Percentiles rank a stretch among this genome's conserved stretches.
Conservation (phyloP, 2,797 vertebrate species). For the Syngnathus rostellatus region DNA sequence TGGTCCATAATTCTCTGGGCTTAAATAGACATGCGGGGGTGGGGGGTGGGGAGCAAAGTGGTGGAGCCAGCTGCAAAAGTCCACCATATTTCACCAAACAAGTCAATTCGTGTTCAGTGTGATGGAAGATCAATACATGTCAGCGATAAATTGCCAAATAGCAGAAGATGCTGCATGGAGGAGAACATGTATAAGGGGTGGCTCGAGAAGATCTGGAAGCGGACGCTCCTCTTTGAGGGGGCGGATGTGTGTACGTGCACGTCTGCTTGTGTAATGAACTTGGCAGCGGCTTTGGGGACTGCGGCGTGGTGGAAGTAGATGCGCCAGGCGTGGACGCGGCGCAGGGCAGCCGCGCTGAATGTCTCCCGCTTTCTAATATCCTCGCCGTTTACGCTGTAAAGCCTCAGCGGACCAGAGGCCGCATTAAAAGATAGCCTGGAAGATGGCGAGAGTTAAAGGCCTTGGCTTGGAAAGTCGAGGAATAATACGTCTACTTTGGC, state of each 20-base stretch:
- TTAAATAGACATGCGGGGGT: constrained; percentile 20
- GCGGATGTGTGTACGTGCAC: constrained; percentile 11
- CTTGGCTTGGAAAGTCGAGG: background rate
- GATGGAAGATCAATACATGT: constrained; percentile 51
- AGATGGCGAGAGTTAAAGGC: background rate
- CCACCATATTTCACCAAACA: constrained; percentile 36
- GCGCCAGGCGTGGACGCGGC: constrained; percentile 45
- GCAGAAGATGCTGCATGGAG: constrained; percentile 13
- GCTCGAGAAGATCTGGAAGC: constrained; percentile 44
- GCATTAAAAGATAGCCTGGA: background rate
- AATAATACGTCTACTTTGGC: background rate
- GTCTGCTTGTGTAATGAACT: constrained; percentile 42
- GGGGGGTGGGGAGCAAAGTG: constrained; percentile 9
- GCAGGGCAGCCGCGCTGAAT: constrained; percentile 49
- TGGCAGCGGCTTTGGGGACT: constrained; percentile 55
- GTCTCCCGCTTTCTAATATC: constrained; percentile 37
- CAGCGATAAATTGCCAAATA: constrained; percentile 44
- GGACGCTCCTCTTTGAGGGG: constrained; percentile 52
- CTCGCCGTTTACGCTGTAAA: constrained; percentile 21
- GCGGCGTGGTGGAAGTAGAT: constrained; percentile 30
- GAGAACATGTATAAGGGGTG: constrained; percentile 7
- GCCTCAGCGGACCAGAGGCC: constrained; percentile 26
- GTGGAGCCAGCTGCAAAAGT: constrained; percentile 21
- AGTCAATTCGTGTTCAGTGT: constrained; percentile 34
- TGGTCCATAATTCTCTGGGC: constrained; percentile 33